These are phyloP conservation scores for Protosalanx chinensis DNA, from an alignment of 2,797 vertebrate species.

Conservation along the genomic window DNA sequence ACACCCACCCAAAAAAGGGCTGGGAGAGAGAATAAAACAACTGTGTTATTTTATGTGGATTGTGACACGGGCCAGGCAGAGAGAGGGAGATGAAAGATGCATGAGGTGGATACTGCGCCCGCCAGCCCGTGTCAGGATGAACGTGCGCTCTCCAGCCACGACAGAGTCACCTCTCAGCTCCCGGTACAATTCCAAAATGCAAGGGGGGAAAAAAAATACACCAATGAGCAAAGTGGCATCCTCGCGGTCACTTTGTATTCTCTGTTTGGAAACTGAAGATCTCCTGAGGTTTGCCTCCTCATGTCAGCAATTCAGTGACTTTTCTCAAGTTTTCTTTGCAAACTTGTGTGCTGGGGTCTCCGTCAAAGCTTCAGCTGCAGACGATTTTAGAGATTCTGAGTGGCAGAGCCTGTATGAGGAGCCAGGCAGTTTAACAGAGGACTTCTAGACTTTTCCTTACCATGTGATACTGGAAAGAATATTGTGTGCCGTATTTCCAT, in stretches of 20 bases:
- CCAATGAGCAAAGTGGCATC: constrained; percentile 7
- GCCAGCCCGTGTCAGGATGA: constrained; percentile 32
- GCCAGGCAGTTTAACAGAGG: no score
- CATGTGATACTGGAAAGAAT: no score
- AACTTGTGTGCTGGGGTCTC: neutral
- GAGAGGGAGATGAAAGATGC: constrained; percentile 48
- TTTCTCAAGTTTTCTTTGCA: neutral
- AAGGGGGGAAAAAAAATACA: neutral
- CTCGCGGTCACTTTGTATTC: constrained; percentile 20
- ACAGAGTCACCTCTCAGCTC: constrained; percentile 28
- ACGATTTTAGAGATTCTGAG: neutral
- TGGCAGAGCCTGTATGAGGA: no score
- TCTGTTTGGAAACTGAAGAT: constrained; percentile 2
- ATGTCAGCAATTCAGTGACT: constrained; percentile 7
- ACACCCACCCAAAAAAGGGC: neutral
- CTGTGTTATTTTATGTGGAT: constrained; percentile 26
- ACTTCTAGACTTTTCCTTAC: no score
- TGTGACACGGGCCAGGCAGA: constrained; percentile 31
- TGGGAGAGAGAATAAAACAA: constrained; percentile 19
- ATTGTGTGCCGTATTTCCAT: no score
- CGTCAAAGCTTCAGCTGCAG: neutral
- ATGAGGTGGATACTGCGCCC: constrained; percentile 35
- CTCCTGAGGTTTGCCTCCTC: neutral
- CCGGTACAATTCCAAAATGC: neutral
- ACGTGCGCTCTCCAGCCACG: constrained; percentile 12